Conservation (phyloP, 2,113 vertebrate genomes). For the Leucoraja erinaceus region DNA sequence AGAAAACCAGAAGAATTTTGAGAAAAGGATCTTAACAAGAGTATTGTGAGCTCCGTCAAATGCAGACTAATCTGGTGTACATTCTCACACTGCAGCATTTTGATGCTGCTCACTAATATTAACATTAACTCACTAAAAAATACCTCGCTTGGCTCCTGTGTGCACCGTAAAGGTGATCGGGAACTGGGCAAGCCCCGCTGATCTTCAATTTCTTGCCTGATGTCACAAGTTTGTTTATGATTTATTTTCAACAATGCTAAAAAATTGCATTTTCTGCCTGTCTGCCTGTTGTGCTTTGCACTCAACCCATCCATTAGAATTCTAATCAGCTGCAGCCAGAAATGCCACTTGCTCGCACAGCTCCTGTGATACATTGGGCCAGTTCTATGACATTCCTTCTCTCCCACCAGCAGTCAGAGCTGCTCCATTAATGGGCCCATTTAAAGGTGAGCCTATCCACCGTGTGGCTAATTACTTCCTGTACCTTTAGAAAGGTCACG, state of each 20-base stretch:
- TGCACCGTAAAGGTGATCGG: neutral
- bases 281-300: neutral
- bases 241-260: neutral
- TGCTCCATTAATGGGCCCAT: neutral
- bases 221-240: neutral
- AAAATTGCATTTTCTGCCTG: neutral
- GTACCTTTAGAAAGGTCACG: constrained; percentile 28
- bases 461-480: constrained; percentile 3
- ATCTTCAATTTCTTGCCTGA: neutral
- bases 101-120: neutral
- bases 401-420: neutral
- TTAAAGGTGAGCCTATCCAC: constrained; percentile 1
- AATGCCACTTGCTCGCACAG: neutral
- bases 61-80: neutral
- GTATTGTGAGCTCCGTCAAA: neutral
- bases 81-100: neutral
- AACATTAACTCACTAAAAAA: neutral
- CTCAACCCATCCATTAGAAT: neutral
- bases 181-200: neutral
- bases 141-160: neutral
- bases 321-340: neutral
- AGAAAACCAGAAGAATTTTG: neutral
- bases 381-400: neutral
- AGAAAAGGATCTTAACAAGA: neutral
- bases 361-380: neutral